phyloP scores from a whole-genome alignment of 2,888 invertebrate genomes.

The Clunio marinus region DNA sequence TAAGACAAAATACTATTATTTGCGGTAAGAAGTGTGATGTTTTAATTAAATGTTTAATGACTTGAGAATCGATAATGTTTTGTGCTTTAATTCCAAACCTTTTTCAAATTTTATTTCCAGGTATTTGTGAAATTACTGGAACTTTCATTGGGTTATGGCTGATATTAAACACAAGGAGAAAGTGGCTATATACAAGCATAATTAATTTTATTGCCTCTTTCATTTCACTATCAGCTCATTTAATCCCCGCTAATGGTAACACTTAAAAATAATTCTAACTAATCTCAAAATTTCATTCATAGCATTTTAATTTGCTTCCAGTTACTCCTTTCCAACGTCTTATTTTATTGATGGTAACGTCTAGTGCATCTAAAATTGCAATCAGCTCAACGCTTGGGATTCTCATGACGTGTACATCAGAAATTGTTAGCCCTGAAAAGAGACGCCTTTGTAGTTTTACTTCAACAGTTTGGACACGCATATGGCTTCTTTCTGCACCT shows the following conservation, averaged over 20 bases:
- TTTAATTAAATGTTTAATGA: too few species aligned
- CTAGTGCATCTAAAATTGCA: slow-evolving; percentile 52
- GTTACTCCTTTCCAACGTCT: slow-evolving; percentile 47
- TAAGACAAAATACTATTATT: slow-evolving; percentile 51
- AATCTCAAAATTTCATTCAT: not conserved
- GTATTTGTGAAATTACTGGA: slow-evolving; percentile 50
- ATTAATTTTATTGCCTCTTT: slow-evolving; percentile 49
- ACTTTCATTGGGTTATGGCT: slow-evolving; percentile 50
- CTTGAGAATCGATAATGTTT: not conserved
- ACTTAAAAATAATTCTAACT: slow-evolving; percentile 39
- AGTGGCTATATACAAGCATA: slow-evolving; percentile 50
- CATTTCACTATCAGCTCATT: slow-evolving; percentile 49
- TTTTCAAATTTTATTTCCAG: slow-evolving; percentile 41
- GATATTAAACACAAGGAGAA: slow-evolving; percentile 48
- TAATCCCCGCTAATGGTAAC: slow-evolving; percentile 48
- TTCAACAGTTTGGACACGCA: slow-evolving; percentile 51
- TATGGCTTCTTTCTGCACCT: slow-evolving; percentile 51
- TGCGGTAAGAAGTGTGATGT: slow-evolving; percentile 46
- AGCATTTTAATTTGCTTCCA: slow-evolving; percentile 23
- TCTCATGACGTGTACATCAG: slow-evolving; percentile 51
- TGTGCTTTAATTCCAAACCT: slow-evolving; percentile 14
- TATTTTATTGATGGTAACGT: slow-evolving; percentile 49
- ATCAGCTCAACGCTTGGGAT: slow-evolving; percentile 51
- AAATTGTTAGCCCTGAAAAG: slow-evolving; percentile 49
- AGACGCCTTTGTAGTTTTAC: slow-evolving; percentile 50